Conservation (phyloP, 2,113 vertebrate genomes). For the Psammodynastes pulverulentus region DNA sequence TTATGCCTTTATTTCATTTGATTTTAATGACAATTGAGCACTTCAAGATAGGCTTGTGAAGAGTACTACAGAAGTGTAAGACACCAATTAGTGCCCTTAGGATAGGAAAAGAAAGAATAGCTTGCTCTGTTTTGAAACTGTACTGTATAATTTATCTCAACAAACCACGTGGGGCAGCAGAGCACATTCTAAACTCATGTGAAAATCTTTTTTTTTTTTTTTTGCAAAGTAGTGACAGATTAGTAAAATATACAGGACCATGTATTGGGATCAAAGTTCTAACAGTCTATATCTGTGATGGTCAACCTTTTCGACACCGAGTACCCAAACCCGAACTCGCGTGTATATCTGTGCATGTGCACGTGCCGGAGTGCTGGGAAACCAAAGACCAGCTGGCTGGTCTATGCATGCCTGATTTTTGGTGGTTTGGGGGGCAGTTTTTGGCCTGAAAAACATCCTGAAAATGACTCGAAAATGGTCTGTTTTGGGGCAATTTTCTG, state of each 20-base stretch:
- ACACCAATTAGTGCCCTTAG: background rate
- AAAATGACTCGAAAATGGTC: too few relatives aligned
- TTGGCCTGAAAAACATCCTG: too few relatives aligned
- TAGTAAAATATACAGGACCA: background rate
- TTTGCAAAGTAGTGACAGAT: background rate
- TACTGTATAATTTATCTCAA: background rate
- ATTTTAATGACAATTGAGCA: conserved; percentile 1
- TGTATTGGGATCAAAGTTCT: conserved; percentile 21
- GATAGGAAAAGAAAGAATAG: accelerated
- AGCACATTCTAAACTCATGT: conserved; percentile 12
- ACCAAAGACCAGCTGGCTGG: too few relatives aligned
- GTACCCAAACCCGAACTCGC: too few relatives aligned
- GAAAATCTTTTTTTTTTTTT: background rate
- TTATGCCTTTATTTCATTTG: background rate
- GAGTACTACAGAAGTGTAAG: accelerated
- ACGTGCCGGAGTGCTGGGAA: too few relatives aligned
- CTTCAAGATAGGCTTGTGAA: background rate
- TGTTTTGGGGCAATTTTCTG: too few relatives aligned
- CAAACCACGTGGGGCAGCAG: conserved; percentile 29
- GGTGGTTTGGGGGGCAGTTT: too few relatives aligned
- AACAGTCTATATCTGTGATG: background rate
- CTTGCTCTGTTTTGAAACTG: background rate
- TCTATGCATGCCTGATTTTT: too few relatives aligned
- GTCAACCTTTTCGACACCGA: too few relatives aligned
- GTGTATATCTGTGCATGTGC: too few relatives aligned